Evolutionary conservation across 2,797 vertebrate species (phyloP).

Genomic region (Serranus cabrilla): DNA sequence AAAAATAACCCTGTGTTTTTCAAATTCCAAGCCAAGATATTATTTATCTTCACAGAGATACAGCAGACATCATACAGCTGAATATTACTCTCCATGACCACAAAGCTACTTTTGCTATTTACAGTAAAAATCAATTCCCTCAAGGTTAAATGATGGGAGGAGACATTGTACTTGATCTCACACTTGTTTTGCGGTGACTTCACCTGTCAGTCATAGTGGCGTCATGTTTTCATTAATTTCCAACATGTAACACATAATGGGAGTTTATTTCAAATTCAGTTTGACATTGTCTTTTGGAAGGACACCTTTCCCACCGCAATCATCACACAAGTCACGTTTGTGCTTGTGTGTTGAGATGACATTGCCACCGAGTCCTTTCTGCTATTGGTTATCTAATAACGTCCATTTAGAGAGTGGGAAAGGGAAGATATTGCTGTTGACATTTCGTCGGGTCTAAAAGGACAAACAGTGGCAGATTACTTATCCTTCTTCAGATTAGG

Average conservation of each 20-base stretch:
- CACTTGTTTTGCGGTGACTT: constrained; percentile 11
- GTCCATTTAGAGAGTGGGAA: constrained; percentile 33
- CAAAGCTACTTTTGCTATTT: background rate
- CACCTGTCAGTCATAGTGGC: constrained; percentile 6
- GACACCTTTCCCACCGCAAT: constrained; percentile 30
- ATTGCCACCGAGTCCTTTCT: constrained; percentile 49
- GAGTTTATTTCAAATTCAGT: constrained; percentile 14
- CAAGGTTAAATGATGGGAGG: background rate
- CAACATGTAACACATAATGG: constrained; percentile 25
- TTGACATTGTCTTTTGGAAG: constrained; percentile 42
- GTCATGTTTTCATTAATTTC: constrained; percentile 26
- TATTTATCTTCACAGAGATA: background rate
- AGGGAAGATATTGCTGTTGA: constrained; percentile 47
- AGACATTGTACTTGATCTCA: background rate
- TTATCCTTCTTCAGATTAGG: constrained; percentile 40
- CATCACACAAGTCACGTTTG: constrained; percentile 47
- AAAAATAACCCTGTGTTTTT: too few species aligned
- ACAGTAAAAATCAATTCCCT: background rate
- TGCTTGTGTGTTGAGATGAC: constrained; percentile 44
- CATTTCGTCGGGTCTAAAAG: constrained; percentile 58
- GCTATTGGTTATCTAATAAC: constrained; percentile 54
- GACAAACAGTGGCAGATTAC: constrained; percentile 46
- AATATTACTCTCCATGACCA: background rate
- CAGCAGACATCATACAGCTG: background rate
- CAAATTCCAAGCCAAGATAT: background rate